Percentiles rank a stretch among this genome's conserved stretches.
These are phyloP conservation scores for Terrapene triunguis DNA, from an alignment of 2,113 vertebrate species.

Conservation along the genomic window DNA sequence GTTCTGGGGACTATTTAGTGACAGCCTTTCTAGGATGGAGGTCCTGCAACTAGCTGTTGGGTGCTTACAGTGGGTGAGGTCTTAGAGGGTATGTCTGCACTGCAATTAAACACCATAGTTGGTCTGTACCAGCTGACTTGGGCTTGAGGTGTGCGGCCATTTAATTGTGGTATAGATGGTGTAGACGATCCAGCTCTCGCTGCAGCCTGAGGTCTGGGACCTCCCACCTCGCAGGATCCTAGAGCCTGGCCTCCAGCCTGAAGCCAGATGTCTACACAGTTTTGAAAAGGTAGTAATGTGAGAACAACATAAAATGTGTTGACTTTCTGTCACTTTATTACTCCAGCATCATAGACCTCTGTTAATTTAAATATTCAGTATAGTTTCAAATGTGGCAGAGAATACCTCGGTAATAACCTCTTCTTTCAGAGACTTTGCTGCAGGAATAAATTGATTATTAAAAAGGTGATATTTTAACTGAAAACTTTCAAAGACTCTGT, in stretches of 20 bases:
- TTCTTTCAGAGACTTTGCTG: background rate
- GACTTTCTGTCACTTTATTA: background rate
- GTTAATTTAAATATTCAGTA: background rate
- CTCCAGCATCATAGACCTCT: background rate
- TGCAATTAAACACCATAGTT: background rate
- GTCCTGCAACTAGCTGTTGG: background rate
- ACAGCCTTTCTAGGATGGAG: constrained; percentile 19
- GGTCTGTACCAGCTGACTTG: too few species aligned
- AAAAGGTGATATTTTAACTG: background rate
- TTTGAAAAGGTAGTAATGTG: background rate
- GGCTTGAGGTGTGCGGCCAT: too few species aligned
- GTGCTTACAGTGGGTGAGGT: background rate
- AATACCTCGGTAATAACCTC: background rate
- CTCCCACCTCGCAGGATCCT: too few species aligned
- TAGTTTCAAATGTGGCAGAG: background rate
- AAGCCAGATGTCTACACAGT: rapidly evolving
- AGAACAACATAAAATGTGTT: background rate
- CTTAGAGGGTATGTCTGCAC: background rate
- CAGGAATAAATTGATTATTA: background rate
- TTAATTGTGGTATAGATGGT: too few species aligned
- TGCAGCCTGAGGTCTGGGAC: too few species aligned
- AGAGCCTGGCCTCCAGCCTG: background rate
- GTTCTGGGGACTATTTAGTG: background rate
- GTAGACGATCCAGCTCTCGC: too few species aligned
- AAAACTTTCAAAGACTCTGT: background rate